phyloP scores from a whole-genome alignment of 2,797 vertebrate genomes.

The Sternotherus odoratus region DNA sequence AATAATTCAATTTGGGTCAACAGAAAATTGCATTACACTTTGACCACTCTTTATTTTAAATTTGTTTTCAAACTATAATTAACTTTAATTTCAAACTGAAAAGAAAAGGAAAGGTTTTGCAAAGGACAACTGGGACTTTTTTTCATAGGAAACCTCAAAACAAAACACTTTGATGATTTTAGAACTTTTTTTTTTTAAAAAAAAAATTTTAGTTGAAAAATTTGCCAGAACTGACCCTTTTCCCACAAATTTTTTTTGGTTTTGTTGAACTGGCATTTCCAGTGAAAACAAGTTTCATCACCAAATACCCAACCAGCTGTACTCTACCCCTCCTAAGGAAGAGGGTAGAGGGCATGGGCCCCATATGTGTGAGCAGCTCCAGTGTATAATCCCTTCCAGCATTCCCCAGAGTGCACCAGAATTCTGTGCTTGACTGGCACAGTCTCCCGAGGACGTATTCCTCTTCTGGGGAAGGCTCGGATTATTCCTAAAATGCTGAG shows the following conservation, averaged over 20 bases:
- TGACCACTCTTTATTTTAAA: constrained; percentile 1
- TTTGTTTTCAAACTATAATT: not conserved
- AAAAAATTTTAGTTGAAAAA: not conserved
- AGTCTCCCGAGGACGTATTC: not conserved
- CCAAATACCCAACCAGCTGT: not conserved
- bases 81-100: not conserved
- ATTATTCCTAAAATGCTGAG: constrained; percentile 51
- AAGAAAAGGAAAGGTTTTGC: not conserved
- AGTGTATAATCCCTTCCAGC: not conserved
- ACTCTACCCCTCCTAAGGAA: not conserved
- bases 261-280: not conserved
- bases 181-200: too few relatives aligned
- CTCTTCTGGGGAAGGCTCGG: not conserved
- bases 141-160: too few relatives aligned
- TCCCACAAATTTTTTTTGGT: not conserved
- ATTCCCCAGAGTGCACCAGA: not conserved
- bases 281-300: not conserved
- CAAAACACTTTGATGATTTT: not conserved
- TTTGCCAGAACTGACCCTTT: not conserved
- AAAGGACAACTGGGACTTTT: not conserved
- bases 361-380: not conserved
- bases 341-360: not conserved
- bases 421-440: not conserved
- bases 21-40: constrained; percentile 36
- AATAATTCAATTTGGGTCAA: constrained; percentile 29